phyloP scores from a whole-genome alignment of 2,113 vertebrate genomes.

The Triplophysa rosa region DNA sequence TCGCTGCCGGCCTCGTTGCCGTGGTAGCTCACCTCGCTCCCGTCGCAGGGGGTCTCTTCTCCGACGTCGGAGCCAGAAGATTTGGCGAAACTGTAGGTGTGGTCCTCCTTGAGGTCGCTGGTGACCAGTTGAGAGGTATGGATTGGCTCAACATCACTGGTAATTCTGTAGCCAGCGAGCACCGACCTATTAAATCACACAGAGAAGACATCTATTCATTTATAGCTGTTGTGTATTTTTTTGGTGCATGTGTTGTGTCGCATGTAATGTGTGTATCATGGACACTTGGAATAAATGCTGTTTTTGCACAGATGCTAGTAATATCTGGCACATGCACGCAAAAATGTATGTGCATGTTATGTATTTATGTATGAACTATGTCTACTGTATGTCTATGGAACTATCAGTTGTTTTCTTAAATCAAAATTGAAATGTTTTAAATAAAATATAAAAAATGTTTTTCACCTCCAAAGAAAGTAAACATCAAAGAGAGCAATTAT shows the following conservation, averaged over 20 bases:
- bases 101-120: conserved; percentile 88
- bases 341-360: neutral
- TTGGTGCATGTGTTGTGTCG: neutral
- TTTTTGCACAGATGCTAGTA: conserved; percentile 6
- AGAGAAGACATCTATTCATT: neutral
- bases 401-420: no score
- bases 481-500: no score
- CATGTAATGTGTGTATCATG: conserved; percentile 10
- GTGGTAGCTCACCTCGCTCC: conserved; percentile 78
- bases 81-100: conserved; percentile 91
- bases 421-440: no score
- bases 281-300: neutral
- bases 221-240: neutral
- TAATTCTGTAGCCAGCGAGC: conserved; percentile 78
- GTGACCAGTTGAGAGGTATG: conserved; percentile 84
- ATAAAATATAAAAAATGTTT: no score
- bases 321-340: neutral
- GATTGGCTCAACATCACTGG: conserved; percentile 81
- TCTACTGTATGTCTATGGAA: no score
- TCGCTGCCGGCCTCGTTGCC: conserved; percentile 80
- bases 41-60: conserved; percentile 79
- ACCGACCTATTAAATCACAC: conserved; percentile 65
- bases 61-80: conserved; percentile 77
- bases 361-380: no score
- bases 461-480: no score